Evolutionary conservation across 2,888 invertebrate genomes (phyloP).

Genomic region (Aleiodes leptofemur): DNA sequence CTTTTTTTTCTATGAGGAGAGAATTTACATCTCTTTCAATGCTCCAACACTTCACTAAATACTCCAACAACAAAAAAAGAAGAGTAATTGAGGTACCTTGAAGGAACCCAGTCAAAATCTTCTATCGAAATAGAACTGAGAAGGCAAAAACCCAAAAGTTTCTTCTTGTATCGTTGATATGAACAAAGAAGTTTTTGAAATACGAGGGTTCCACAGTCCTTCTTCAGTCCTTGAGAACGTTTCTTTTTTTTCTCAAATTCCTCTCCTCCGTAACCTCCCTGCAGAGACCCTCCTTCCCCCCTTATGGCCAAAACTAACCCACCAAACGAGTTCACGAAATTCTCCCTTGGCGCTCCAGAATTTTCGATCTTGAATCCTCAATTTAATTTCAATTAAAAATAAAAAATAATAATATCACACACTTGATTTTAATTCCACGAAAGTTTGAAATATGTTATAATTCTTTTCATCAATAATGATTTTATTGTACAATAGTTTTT

Average conservation of each 20-base stretch:
- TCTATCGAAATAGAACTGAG: neutral
- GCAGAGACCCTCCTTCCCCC: slow-evolving; percentile 11
- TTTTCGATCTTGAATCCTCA: slow-evolving; percentile 8
- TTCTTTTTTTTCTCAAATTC: slow-evolving; percentile 27
- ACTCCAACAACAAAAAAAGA: slow-evolving; percentile 20
- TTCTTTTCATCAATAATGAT: neutral
- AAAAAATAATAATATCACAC: slow-evolving; percentile 13
- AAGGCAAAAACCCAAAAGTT: slow-evolving; percentile 30
- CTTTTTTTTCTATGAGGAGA: neutral
- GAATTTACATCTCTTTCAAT: slow-evolving; percentile 5
- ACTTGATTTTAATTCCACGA: neutral
- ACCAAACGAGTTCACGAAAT: slow-evolving; percentile 44
- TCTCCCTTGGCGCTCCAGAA: slow-evolving; percentile 13
- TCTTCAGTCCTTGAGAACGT: slow-evolving; percentile 25
- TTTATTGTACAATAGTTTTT: neutral
- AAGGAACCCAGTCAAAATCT: neutral
- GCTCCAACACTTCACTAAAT: slow-evolving; percentile 19
- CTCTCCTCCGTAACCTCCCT: slow-evolving; percentile 37
- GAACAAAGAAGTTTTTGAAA: slow-evolving; percentile 27
- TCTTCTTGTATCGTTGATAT: slow-evolving; percentile 3
- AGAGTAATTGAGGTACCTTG: slow-evolving; percentile 25
- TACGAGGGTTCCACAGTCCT: slow-evolving; percentile 21
- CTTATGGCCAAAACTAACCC: slow-evolving; percentile 35
- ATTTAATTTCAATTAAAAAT: neutral
- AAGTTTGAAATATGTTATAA: slow-evolving; percentile 6